These are phyloP conservation scores for Drosophila ezoana DNA, from an alignment of 2,888 invertebrate genomes.

Conservation along the genomic window DNA sequence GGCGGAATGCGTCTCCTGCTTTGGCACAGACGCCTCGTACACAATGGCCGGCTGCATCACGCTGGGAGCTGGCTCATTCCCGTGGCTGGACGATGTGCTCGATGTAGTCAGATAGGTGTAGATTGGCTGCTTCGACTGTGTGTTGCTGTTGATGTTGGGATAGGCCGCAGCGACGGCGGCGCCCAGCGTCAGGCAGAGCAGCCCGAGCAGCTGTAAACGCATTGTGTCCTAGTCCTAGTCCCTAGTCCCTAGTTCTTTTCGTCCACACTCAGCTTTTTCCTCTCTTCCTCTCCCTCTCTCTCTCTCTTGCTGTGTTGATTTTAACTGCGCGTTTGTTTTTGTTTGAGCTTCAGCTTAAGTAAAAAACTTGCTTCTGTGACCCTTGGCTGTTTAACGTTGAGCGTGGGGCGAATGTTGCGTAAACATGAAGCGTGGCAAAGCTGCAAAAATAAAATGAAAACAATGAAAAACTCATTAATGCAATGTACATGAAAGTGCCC, in stretches of 20 bases:
- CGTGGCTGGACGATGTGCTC: conserved; percentile 64
- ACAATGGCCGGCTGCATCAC: conserved; percentile 75
- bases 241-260: conserved; percentile 16
- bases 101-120: conserved; percentile 72
- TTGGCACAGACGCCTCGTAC: conserved; percentile 70
- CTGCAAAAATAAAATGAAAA: conserved; percentile 56
- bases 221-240: conserved; percentile 51
- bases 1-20: conserved; percentile 37
- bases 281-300: neutral
- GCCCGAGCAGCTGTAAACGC: conserved; percentile 61
- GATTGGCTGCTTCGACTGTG: conserved; percentile 43
- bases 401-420: conserved; percentile 35
- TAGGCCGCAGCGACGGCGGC: conserved; percentile 40
- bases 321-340: conserved; percentile 51
- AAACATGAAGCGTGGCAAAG: conserved; percentile 49
- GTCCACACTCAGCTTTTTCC: neutral
- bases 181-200: conserved; percentile 52
- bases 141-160: conserved; percentile 47
- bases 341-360: conserved; percentile 56
- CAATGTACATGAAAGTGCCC: conserved; percentile 59
- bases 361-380: conserved; percentile 41
- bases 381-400: conserved; percentile 51
- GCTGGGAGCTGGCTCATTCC: conserved; percentile 34
- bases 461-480: conserved; percentile 64
- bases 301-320: conserved; percentile 17